Evolutionary conservation across 2,113 vertebrate species (phyloP), one percentile per base, ranked within the genome.

Genomic region (Peucedramus taeniatus): DNA sequence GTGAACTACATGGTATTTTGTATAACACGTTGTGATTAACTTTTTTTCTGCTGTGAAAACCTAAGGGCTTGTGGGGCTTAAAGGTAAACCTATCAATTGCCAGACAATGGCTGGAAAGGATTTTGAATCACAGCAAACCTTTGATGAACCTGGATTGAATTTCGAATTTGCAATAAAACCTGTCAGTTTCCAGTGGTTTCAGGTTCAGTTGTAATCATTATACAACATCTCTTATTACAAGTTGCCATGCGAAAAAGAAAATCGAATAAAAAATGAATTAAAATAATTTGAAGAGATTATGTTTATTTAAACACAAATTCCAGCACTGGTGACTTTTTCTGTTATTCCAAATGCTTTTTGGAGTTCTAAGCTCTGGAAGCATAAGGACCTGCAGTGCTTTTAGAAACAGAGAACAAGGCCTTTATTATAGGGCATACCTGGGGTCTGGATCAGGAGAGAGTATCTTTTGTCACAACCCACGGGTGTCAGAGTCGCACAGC

Each of bases 111-210:
- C 66, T 78, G 59, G 78, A 74, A 89, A 92, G 82, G 90, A 92
- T 95, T 97, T 94, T 47, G 91, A 94, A 96, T 93, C 90, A 93
- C 90, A 85, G 93, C 83, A 94, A 86, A 91, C 71, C 81, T 87
- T 80, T 74, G 72, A 63, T 83, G 92, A 96, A 90, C 95, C 87
- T 33, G 56, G 87, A 60, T 83, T 81, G 75, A 90, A 79, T 95
- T 94, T 93, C 83, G 1, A 83, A 78, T 78, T 93, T 84, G 94
- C 80, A 97, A 96, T 70, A 86, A 97, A 96, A 92, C 79, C 94
- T 39, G 40, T 27, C n/a, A 53, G 78, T 68, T 95, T 87, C 84
- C 84, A 94, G 57, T 9, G 64, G 89, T 80, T 83, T 96, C 93
- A 66, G 57, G 64, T 96, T 95, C 74, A 74, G 40, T 44, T 83